Conservation (phyloP, 1,140 invertebrate genomes). For the Ridgeia piscesae region DNA sequence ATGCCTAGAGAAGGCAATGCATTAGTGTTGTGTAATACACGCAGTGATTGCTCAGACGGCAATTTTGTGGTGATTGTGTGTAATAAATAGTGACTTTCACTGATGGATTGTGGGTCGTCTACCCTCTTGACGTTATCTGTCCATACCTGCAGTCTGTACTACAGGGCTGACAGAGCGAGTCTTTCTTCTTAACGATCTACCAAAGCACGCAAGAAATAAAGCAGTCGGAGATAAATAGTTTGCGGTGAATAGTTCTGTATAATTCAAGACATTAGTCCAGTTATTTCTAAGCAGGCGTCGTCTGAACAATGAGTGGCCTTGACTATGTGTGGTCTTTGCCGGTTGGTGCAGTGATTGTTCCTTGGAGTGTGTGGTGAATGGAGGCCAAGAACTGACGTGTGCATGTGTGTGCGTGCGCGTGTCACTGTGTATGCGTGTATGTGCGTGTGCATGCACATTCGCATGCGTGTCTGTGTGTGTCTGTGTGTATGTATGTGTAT, state of each 20-base stretch:
- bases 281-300: background rate
- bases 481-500: too few relatives aligned
- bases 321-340: background rate
- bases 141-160: background rate
- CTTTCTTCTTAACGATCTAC: background rate
- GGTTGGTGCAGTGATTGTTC: background rate
- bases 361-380: background rate
- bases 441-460: too few relatives aligned
- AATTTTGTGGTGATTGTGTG: background rate
- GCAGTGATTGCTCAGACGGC: background rate
- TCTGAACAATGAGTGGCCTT: background rate
- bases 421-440: too few relatives aligned
- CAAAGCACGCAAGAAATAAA: background rate
- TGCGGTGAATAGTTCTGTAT: background rate
- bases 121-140: background rate
- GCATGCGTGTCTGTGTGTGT: too few relatives aligned
- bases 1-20: background rate
- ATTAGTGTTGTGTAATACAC: background rate
- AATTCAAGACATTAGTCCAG: background rate
- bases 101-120: background rate
- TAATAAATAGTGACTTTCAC: background rate
- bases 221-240: background rate
- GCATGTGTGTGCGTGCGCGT: too few relatives aligned
- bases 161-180: background rate
- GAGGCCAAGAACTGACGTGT: too few relatives aligned